Percentiles rank a stretch among this genome's conserved stretches.
phyloP scores from a whole-genome alignment of 2,888 invertebrate genomes.

The Diploptera punctata region DNA sequence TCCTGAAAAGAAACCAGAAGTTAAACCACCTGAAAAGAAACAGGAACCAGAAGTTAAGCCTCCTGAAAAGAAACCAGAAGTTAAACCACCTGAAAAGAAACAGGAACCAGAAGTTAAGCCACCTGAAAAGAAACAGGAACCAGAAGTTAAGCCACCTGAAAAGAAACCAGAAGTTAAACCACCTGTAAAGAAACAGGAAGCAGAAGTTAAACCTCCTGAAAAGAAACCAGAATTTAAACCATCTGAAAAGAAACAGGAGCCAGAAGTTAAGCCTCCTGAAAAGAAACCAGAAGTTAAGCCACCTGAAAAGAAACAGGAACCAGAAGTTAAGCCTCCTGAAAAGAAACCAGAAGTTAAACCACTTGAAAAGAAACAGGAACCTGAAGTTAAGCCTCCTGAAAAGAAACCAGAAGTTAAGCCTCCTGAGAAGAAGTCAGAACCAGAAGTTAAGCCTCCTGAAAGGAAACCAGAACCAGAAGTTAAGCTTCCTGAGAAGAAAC shows the following conservation, averaged over 20 bases:
- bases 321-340: constrained; percentile 37
- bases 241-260: constrained; percentile 39
- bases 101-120: constrained; percentile 31
- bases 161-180: constrained; percentile 42
- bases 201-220: constrained; percentile 34
- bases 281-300: constrained; percentile 25
- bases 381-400: constrained; percentile 38
- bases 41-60: constrained; percentile 31
- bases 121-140: constrained; percentile 41
- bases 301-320: constrained; percentile 25
- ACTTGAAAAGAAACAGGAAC: constrained; percentile 41
- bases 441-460: constrained; percentile 40
- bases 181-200: constrained; percentile 45
- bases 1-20: constrained; percentile 39
- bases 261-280: constrained; percentile 40
- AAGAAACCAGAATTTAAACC: constrained; percentile 20
- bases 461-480: constrained; percentile 46
- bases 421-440: constrained; percentile 39
- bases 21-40: constrained; percentile 38
- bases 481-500: constrained; percentile 39
- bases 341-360: constrained; percentile 41
- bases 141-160: constrained; percentile 47
- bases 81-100: constrained; percentile 39
- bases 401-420: constrained; percentile 42
- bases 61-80: constrained; percentile 46